Evolutionary conservation across 1,140 invertebrate genomes (phyloP).

Genomic region (Globodera ellingtonae): DNA sequence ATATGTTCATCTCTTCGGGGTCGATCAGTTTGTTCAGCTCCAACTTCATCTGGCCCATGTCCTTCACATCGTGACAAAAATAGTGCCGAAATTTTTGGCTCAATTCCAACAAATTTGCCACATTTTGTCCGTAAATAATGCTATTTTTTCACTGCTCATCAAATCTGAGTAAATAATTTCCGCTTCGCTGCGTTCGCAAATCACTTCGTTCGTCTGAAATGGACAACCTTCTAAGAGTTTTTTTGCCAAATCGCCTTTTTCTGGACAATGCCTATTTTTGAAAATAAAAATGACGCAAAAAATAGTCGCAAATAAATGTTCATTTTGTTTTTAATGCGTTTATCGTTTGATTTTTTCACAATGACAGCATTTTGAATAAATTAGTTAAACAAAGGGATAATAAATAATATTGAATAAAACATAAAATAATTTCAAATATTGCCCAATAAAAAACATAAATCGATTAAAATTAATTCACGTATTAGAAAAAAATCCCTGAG

Average conservation of each 20-base stretch:
- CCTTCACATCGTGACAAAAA: not conserved
- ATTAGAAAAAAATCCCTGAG: too few species aligned
- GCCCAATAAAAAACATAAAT: too few species aligned
- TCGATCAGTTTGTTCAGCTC: not conserved
- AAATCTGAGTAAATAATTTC: not conserved
- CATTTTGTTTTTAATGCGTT: not conserved
- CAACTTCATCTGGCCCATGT: not conserved
- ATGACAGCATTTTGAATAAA: too few species aligned
- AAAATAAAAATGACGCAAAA: not conserved
- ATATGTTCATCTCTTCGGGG: not conserved
- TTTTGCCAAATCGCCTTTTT: not conserved
- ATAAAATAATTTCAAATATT: too few species aligned
- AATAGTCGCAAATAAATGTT: not conserved
- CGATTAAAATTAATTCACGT: too few species aligned
- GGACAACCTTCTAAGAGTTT: too few species aligned
- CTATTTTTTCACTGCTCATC: not conserved
- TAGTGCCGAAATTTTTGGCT: not conserved
- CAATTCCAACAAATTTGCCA: not conserved
- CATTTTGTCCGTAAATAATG: not conserved
- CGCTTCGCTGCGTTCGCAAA: not conserved
- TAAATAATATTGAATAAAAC: too few species aligned
- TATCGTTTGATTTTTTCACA: too few species aligned
- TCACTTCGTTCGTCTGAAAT: not conserved
- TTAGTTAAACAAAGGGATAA: too few species aligned
- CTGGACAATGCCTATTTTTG: not conserved